Percentiles rank a stretch among this genome's conserved stretches.
These are phyloP conservation scores for Acanthacorydalis orientalis DNA, from an alignment of 2,888 invertebrate genomes.

Conservation along the genomic window DNA sequence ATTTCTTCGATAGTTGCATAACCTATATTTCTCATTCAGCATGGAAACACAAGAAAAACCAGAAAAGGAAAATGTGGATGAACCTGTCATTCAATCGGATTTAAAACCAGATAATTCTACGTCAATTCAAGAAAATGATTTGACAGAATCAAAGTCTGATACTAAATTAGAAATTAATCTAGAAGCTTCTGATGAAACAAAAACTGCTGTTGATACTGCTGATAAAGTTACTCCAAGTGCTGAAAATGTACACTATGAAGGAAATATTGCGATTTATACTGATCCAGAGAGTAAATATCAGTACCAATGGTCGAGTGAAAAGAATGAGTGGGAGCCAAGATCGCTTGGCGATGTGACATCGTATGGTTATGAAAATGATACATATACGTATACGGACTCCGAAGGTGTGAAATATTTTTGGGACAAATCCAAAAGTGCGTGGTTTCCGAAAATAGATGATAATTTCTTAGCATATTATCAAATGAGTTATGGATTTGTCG, in stretches of 20 bases:
- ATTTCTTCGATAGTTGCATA: too few species aligned
- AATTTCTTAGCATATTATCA: conserved; percentile 94
- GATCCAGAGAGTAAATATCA: conserved; percentile 51
- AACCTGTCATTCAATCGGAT: too few species aligned
- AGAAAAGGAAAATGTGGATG: too few species aligned
- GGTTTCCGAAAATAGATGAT: conserved; percentile 95
- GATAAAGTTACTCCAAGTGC: conserved; percentile 14
- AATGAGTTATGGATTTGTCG: conserved; percentile 79
- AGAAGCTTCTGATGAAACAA: too few species aligned
- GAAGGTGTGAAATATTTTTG: conserved; percentile 87
- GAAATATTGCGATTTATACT: conserved; percentile 53
- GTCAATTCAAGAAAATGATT: too few species aligned
- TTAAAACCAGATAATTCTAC: too few species aligned
- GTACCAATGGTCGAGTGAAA: conserved; percentile 45
- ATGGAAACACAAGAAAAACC: too few species aligned
- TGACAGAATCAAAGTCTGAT: too few species aligned
- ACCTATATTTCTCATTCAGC: too few species aligned
- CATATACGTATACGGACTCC: conserved; percentile 61
- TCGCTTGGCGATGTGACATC: conserved; percentile 17
- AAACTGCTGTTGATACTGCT: too few species aligned
- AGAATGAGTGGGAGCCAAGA: conserved; percentile 38
- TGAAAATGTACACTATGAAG: conserved; percentile 51
- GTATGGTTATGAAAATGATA: conserved; percentile 60
- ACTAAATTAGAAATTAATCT: too few species aligned
- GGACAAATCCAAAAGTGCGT: conserved; percentile 80